These are phyloP conservation scores for Hirtodrosophila trivittata DNA, from an alignment of 2,888 invertebrate genomes.

Conservation along the genomic window DNA sequence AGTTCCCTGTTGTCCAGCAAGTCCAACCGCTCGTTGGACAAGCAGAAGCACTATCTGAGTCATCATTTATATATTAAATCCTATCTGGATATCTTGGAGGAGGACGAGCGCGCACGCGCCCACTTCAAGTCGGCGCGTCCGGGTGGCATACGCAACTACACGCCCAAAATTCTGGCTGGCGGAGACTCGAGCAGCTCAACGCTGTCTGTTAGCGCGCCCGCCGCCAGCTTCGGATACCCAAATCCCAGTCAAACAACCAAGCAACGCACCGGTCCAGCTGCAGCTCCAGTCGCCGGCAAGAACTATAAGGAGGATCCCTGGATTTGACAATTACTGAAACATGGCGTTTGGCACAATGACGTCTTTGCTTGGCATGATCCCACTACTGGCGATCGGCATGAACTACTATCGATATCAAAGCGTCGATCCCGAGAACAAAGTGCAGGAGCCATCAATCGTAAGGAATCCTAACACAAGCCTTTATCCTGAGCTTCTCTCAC, in stretches of 20 bases:
- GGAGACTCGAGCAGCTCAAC: slow-evolving; percentile 28
- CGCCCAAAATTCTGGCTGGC: slow-evolving; percentile 86
- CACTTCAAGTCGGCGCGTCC: slow-evolving; percentile 85
- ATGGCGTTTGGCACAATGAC: slow-evolving; percentile 87
- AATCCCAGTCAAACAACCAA: slow-evolving; percentile 15
- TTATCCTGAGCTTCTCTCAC: background rate
- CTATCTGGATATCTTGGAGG: slow-evolving; percentile 85
- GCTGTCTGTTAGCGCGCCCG: slow-evolving; percentile 73
- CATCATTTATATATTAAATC: slow-evolving; percentile 86
- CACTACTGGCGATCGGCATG: slow-evolving; percentile 91
- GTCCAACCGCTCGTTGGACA: slow-evolving; percentile 80
- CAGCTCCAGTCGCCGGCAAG: slow-evolving; percentile 9
- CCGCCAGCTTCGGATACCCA: slow-evolving; percentile 48
- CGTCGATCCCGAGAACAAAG: slow-evolving; percentile 92
- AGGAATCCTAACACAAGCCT: slow-evolving; percentile 76
- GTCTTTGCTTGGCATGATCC: slow-evolving; percentile 90
- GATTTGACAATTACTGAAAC: slow-evolving; percentile 86
- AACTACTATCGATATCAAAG: slow-evolving; percentile 92
- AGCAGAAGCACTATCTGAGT: slow-evolving; percentile 84
- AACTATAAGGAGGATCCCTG: slow-evolving; percentile 85
- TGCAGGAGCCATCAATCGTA: slow-evolving; percentile 89
- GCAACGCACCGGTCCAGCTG: slow-evolving; percentile 32
- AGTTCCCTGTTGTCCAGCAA: slow-evolving; percentile 71
- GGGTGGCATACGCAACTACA: slow-evolving; percentile 89
- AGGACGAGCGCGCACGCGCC: slow-evolving; percentile 84